Percentiles rank a stretch among this genome's conserved stretches.
phyloP scores from a whole-genome alignment of 2,113 vertebrate species.

The Stomatorhinus ivindoensis region DNA sequence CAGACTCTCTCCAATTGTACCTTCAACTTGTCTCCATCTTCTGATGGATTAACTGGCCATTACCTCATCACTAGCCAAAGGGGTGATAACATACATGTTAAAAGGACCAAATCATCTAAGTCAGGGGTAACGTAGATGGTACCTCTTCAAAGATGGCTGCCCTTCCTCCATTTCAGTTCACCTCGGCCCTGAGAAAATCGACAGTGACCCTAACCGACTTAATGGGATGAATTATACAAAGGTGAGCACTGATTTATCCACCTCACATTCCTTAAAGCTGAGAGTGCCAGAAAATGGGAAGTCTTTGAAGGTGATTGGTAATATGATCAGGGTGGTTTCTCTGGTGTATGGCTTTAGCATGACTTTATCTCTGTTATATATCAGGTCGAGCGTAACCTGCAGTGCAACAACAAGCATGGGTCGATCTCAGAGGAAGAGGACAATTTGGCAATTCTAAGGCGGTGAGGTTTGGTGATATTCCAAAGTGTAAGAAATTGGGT shows the following conservation, averaged over 20 bases:
- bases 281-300: background rate
- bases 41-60: background rate
- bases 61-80: background rate
- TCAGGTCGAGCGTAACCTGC: constrained; percentile 65
- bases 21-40: constrained; percentile 22
- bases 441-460: constrained; percentile 82
- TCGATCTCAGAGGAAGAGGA: constrained; percentile 86
- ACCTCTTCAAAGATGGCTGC: background rate
- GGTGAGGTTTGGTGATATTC: constrained; percentile 55
- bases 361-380: background rate
- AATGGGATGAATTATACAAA: constrained; percentile 63
- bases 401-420: constrained; percentile 56
- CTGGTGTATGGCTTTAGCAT: background rate
- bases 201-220: constrained; percentile 46
- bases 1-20: background rate
- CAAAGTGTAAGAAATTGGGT: background rate
- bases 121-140: background rate
- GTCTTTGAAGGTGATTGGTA: background rate
- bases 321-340: background rate
- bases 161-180: constrained; percentile 38
- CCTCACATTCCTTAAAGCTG: background rate
- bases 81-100: background rate
- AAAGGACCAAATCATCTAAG: background rate
- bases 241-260: constrained; percentile 42
- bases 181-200: constrained; percentile 30